Evolutionary conservation across 2,113 vertebrate species (phyloP).

Genomic region (Pteruthius melanotis): DNA sequence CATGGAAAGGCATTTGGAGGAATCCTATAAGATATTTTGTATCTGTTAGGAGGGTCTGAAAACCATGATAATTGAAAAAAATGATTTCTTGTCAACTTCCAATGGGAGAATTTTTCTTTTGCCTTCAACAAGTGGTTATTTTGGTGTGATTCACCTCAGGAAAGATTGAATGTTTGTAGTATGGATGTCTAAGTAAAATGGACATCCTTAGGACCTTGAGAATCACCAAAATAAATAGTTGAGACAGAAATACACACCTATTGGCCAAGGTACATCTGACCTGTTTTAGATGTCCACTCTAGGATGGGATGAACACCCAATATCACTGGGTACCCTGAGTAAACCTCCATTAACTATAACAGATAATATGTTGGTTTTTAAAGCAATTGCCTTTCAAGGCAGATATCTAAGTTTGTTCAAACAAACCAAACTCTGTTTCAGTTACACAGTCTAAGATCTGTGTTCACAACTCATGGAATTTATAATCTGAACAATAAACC

Average conservation of each 20-base stretch:
- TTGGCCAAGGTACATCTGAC: background rate
- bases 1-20: background rate
- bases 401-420: background rate
- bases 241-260: background rate
- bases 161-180: background rate
- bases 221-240: background rate
- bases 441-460: background rate
- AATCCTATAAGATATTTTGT: background rate
- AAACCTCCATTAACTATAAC: background rate
- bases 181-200: background rate
- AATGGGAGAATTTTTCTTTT: background rate
- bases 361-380: background rate
- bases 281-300: background rate
- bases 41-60: background rate
- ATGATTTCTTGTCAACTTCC: accelerated
- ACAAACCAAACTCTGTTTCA: background rate
- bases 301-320: background rate
- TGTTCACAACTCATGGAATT: background rate
- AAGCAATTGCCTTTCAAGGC: background rate
- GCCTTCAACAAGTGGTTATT: background rate
- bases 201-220: background rate
- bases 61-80: background rate
- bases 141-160: background rate
- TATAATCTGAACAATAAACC: background rate
- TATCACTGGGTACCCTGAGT: background rate